A percentile compares a stretch with the other conserved stretches of the same genome.
These are phyloP conservation scores for Eupithecia subumbrata DNA, from an alignment of 2,888 invertebrate genomes.

Conservation along the genomic window DNA sequence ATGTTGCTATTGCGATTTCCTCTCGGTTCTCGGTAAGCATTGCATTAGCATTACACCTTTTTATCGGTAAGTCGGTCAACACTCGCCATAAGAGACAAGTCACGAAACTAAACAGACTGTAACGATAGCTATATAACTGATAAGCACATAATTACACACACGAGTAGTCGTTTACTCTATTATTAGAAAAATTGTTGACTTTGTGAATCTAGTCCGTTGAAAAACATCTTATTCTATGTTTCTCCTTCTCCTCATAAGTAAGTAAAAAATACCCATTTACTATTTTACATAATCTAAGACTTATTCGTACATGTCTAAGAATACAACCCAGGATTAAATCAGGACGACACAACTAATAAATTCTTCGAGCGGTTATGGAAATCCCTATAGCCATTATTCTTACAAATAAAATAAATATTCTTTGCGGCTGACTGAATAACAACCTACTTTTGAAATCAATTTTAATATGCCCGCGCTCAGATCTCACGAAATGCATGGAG, in stretches of 20 bases:
- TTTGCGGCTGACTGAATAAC: neutral
- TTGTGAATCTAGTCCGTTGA: neutral
- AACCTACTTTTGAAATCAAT: neutral
- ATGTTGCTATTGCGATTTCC: constrained; percentile 28
- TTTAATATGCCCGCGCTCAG: neutral
- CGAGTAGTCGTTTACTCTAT: neutral
- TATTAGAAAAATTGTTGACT: neutral
- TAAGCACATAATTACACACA: constrained; percentile 5
- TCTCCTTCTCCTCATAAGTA: neutral
- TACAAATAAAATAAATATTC: neutral
- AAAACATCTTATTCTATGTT: neutral
- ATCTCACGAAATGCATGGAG: neutral
- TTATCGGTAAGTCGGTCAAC: constrained; percentile 31
- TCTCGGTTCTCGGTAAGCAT: constrained; percentile 27
- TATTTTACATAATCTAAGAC: too few species aligned
- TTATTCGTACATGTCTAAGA: neutral
- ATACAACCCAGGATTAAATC: neutral
- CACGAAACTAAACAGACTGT: constrained; percentile 36
- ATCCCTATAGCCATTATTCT: neutral
- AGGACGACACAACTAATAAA: neutral
- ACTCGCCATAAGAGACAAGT: constrained; percentile 37
- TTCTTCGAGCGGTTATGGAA: neutral
- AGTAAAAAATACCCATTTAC: neutral
- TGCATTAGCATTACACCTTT: constrained; percentile 40
- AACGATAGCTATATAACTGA: constrained; percentile 17